These are phyloP conservation scores for Chironex yamaguchii DNA, from an alignment of 30 jellyfish, hydroid and myxozoan species.

Conservation along the genomic window DNA sequence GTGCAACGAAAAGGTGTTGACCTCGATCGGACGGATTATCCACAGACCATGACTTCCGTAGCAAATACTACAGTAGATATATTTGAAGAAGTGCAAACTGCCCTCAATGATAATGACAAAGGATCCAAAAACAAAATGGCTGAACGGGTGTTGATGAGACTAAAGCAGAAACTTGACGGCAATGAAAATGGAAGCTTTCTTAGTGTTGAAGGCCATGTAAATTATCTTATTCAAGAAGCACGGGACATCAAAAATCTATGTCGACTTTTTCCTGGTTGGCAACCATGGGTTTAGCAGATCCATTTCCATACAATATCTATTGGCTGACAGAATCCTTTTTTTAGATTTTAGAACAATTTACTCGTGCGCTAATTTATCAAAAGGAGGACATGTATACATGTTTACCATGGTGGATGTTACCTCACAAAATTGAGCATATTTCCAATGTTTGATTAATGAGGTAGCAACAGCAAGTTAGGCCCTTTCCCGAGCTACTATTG, in stretches of 20 bases:
- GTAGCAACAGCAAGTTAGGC: no score
- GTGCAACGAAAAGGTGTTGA: slow-evolving; percentile 68
- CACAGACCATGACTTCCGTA: slow-evolving; percentile 23
- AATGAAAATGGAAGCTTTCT: slow-evolving; percentile 81
- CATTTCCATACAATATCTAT: no score
- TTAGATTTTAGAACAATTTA: no score
- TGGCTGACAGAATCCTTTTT: no score
- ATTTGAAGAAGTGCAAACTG: slow-evolving; percentile 50
- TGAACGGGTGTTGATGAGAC: slow-evolving; percentile 81
- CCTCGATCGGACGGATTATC: slow-evolving; percentile 26
- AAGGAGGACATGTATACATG: no score
- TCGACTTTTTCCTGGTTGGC: slow-evolving; percentile 97
- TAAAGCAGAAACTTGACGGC: slow-evolving; percentile 90
- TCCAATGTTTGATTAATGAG: no score
- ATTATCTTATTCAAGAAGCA: slow-evolving; percentile 89
- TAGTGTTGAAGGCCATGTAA: slow-evolving; percentile 92
- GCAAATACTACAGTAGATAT: slow-evolving; percentile 31
- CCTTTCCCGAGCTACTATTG: no score
- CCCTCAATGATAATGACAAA: slow-evolving; percentile 60
- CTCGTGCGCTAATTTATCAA: no score
- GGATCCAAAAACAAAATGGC: slow-evolving; percentile 88
- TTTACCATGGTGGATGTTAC: no score
- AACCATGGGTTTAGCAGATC: slow-evolving; percentile 83
- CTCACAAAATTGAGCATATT: no score
- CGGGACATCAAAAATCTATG: slow-evolving; percentile 77